Conservation (phyloP, 2,113 vertebrate genomes). For the Hippolais icterina region DNA sequence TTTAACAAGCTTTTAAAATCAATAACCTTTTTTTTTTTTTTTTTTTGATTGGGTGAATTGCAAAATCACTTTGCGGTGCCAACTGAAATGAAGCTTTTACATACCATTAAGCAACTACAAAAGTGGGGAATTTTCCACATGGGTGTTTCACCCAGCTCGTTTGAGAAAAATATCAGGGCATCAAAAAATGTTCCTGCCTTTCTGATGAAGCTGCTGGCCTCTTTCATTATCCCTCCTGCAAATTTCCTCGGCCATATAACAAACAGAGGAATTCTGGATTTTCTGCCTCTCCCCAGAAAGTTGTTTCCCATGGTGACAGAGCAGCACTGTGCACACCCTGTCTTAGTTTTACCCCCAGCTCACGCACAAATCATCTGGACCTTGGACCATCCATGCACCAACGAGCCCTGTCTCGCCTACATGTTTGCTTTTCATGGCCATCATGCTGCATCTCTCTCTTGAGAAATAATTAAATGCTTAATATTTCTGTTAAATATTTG, state of each 20-base stretch:
- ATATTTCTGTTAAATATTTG: not conserved
- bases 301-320: not conserved
- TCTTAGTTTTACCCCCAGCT: not conserved
- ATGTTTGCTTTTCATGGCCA: not conserved
- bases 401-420: accelerated
- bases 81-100: slow-evolving; percentile 49
- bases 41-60: slow-evolving; percentile 19
- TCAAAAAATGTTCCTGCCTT: not conserved
- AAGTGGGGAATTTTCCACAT: slow-evolving; percentile 60
- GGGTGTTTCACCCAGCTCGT: slow-evolving; percentile 19
- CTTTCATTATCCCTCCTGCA: not conserved
- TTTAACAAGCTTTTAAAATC: slow-evolving; percentile 49
- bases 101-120: slow-evolving; percentile 62
- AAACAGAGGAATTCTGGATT: not conserved
- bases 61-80: slow-evolving; percentile 7
- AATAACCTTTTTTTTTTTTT: not conserved
- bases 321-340: not conserved
- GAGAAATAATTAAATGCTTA: not conserved
- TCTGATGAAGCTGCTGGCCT: not conserved
- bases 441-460: not conserved
- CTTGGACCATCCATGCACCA: not conserved
- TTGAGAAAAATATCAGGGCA: not conserved
- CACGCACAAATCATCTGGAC: not conserved
- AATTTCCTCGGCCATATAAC: not conserved
- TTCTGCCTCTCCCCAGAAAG: not conserved